Conservation (phyloP, 2,797 vertebrate genomes). For the Peromyscus aztecus region DNA sequence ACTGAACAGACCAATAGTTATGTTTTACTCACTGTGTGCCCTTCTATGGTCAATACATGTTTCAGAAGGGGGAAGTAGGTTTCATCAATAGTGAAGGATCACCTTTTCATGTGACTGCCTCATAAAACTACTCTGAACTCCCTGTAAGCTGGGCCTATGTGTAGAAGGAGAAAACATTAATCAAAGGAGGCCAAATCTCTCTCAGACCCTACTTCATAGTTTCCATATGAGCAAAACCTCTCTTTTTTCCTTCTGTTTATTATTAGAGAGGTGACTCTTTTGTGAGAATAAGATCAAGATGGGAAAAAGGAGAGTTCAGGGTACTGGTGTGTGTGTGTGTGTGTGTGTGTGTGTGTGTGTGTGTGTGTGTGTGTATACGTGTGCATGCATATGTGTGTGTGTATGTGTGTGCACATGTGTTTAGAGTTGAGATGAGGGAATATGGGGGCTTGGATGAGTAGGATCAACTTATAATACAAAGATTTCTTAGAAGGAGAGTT, state of each 20-base stretch:
- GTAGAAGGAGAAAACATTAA: conserved; percentile 69
- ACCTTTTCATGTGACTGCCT: not conserved
- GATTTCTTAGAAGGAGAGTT: not conserved
- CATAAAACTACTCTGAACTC: not conserved
- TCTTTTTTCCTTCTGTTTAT: not conserved
- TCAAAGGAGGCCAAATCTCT: conserved; percentile 22
- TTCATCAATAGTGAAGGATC: not conserved
- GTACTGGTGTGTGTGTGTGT: not conserved
- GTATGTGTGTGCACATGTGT: not conserved
- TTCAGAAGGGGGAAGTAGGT: conserved; percentile 5
- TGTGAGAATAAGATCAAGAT: not conserved
- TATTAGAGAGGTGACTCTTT: not conserved
- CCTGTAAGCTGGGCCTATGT: not conserved
- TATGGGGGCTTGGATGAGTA: not conserved
- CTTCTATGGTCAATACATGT: not conserved
- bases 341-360: not conserved
- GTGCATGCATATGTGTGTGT: not conserved
- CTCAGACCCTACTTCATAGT: conserved; percentile 36
- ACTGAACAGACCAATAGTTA: not conserved
- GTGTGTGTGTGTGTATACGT: not conserved
- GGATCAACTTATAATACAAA: not conserved
- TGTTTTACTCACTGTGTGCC: not conserved
- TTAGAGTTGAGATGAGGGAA: not conserved
- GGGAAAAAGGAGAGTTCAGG: not conserved
- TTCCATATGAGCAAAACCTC: conserved; percentile 42